Conservation (phyloP, 2,888 invertebrate genomes). For the Cryptocheilus praepositus region DNA sequence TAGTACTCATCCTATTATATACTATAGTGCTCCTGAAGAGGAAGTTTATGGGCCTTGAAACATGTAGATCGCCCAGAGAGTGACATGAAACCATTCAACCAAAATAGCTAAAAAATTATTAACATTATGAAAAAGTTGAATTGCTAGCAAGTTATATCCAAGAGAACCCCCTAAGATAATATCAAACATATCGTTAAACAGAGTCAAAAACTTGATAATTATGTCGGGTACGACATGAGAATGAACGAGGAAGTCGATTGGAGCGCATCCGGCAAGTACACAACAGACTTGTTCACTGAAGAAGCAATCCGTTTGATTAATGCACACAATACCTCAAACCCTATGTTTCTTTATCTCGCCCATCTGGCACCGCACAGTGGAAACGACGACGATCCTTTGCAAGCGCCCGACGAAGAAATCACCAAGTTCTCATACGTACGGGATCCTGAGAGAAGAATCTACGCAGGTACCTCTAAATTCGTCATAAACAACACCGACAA, state of each 20-base stretch:
- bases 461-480: slow-evolving; percentile 78
- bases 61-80: no score
- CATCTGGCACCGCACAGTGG: slow-evolving; percentile 84
- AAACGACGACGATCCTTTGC: slow-evolving; percentile 79
- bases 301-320: slow-evolving; percentile 80
- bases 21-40: no score
- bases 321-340: slow-evolving; percentile 73
- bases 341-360: slow-evolving; percentile 83
- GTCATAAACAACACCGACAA: no score
- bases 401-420: slow-evolving; percentile 84
- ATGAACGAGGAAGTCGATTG: slow-evolving; percentile 78
- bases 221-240: slow-evolving; percentile 81
- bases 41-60: no score
- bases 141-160: no score
- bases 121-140: background rate
- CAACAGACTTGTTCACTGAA: slow-evolving; percentile 81
- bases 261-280: slow-evolving; percentile 78
- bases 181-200: background rate
- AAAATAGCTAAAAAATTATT: no score
- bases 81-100: no score
- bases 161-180: no score
- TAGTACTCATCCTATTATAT: no score
- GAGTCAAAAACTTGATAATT: slow-evolving; percentile 37
- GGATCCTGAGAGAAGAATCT: slow-evolving; percentile 81
- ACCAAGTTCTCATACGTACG: slow-evolving; percentile 82